phyloP scores from a whole-genome alignment of 2,797 vertebrate species.

The Sorex maritimensis region DNA sequence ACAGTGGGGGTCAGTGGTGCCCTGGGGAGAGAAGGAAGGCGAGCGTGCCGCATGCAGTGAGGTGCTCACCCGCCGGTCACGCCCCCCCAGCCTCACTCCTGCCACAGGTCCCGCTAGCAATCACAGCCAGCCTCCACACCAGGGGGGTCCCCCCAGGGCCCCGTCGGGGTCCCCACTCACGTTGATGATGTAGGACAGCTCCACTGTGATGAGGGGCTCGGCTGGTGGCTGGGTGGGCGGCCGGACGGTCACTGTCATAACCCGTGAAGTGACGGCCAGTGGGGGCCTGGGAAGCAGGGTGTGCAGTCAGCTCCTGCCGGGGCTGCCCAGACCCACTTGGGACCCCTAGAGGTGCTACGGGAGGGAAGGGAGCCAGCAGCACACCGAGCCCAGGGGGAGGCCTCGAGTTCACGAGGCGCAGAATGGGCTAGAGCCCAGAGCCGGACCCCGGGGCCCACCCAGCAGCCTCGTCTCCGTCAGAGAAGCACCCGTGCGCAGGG shows the following conservation, averaged over 20 bases:
- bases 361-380: accelerated
- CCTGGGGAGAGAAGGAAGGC: slow-evolving; percentile 89
- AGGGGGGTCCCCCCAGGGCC: not conserved
- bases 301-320: slow-evolving; percentile 74
- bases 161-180: slow-evolving; percentile 89
- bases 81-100: not conserved
- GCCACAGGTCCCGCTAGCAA: not conserved
- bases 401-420: not conserved
- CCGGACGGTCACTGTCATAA: slow-evolving; percentile 97
- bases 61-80: not conserved
- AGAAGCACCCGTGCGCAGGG: slow-evolving; percentile 19
- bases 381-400: not conserved
- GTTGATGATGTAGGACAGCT: slow-evolving; percentile 95
- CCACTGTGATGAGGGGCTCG: slow-evolving; percentile 96
- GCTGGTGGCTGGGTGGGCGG: slow-evolving; percentile 95
- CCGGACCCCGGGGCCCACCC: not conserved
- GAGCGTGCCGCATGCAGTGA: too few relatives aligned
- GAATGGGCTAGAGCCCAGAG: not conserved
- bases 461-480: not conserved
- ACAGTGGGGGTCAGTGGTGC: slow-evolving; percentile 96
- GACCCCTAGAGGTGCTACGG: not conserved
- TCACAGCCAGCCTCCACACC: not conserved
- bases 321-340: not conserved
- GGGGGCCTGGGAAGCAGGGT: slow-evolving; percentile 91
- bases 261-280: slow-evolving; percentile 96